Conservation (phyloP, 2,113 vertebrate genomes). For the Dicrurus megarhynchus region DNA sequence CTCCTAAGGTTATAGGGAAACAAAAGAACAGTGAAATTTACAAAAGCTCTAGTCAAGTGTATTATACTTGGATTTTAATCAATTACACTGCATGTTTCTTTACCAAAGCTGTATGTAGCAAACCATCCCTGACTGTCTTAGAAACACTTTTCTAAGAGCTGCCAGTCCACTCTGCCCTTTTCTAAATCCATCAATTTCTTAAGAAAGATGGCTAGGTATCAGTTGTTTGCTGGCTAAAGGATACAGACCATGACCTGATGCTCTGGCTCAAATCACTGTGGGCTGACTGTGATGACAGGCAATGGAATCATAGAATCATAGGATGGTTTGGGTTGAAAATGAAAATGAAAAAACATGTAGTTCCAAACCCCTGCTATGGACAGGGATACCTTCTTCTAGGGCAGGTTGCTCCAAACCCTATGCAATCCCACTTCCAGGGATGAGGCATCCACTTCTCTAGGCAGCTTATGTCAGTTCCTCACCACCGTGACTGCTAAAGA, state of each 20-base stretch:
- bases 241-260: not conserved
- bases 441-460: not conserved
- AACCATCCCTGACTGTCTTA: slow-evolving; percentile 12
- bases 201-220: not conserved
- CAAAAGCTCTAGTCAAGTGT: slow-evolving; percentile 41
- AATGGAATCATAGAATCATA: not conserved
- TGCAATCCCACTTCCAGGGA: not conserved
- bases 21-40: slow-evolving; percentile 50
- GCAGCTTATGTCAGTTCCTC: not conserved
- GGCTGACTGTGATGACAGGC: not conserved
- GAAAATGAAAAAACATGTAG: not conserved
- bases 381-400: not conserved
- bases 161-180: not conserved
- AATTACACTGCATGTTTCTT: slow-evolving; percentile 37
- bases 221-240: not conserved
- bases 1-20: slow-evolving; percentile 24
- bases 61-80: slow-evolving; percentile 54
- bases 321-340: not conserved
- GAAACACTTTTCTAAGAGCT: not conserved
- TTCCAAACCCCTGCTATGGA: not conserved
- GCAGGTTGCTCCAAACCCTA: not conserved
- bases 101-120: not conserved
- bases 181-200: not conserved
- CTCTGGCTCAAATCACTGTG: not conserved
- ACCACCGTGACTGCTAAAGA: not conserved